Conservation (phyloP, 2,113 vertebrate genomes). For the Nicator chloris region DNA sequence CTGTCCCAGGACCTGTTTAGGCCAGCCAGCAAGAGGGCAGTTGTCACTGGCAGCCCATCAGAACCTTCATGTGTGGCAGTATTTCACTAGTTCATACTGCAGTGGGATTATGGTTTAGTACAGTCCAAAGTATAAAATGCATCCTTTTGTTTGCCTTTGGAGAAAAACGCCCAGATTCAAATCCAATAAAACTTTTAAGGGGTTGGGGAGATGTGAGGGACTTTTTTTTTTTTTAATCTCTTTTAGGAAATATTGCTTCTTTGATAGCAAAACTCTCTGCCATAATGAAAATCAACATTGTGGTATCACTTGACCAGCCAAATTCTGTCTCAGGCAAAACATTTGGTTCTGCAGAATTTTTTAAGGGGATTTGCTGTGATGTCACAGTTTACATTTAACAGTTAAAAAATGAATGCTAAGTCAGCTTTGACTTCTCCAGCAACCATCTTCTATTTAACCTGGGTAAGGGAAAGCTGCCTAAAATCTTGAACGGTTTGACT, state of each 20-base stretch:
- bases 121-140: neutral
- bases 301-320: neutral
- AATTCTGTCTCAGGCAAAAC: neutral
- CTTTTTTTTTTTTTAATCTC: neutral
- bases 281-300: neutral
- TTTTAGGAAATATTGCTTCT: neutral
- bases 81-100: neutral
- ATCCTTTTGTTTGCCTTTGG: neutral
- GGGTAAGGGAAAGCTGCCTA: neutral
- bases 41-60: neutral
- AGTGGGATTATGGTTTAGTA: neutral
- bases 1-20: neutral
- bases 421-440: neutral
- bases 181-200: neutral
- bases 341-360: neutral
- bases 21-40: neutral
- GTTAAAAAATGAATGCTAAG: neutral
- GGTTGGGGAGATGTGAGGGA: neutral
- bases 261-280: neutral
- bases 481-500: neutral
- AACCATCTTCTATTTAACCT: neutral
- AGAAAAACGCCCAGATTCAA: neutral
- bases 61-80: neutral
- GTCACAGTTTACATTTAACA: neutral
- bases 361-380: neutral